phyloP scores from a whole-genome alignment of 2,888 invertebrate genomes.

The Coleophora deauratella region DNA sequence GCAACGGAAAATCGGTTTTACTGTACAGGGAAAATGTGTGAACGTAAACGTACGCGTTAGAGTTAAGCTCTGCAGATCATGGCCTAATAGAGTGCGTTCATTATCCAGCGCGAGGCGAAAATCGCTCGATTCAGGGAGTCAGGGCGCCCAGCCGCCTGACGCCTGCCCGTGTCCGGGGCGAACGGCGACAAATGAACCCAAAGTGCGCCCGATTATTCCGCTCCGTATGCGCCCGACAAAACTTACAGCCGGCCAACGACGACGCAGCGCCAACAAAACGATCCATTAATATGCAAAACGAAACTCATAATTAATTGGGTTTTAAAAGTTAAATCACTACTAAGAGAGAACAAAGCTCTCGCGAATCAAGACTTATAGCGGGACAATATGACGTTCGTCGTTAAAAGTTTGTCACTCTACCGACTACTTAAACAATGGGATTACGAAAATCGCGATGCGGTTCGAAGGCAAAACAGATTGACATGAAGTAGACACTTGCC shows the following conservation, averaged over 20 bases:
- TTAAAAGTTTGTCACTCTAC: conserved; percentile 17
- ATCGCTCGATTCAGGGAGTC: conserved; percentile 21
- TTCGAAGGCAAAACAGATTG: conserved; percentile 9
- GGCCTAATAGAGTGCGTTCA: conserved; percentile 25
- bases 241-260: conserved; percentile 30
- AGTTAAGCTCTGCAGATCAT: conserved; percentile 20
- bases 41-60: conserved; percentile 10
- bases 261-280: conserved; percentile 28
- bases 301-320: conserved; percentile 48
- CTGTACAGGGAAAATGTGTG: not conserved
- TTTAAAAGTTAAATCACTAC: conserved; percentile 43
- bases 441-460: conserved; percentile 18
- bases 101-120: conserved; percentile 28
- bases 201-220: conserved; percentile 40
- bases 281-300: conserved; percentile 54
- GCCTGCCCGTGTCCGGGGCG: not conserved
- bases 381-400: conserved; percentile 28
- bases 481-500: conserved; percentile 28
- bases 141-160: conserved; percentile 15
- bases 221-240: conserved; percentile 35
- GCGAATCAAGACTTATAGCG: conserved; percentile 35
- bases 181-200: conserved; percentile 34
- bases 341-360: conserved; percentile 31
- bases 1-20: not conserved
- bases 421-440: conserved; percentile 16